A percentile compares a stretch with the other conserved stretches of the same genome.
These are phyloP conservation scores for Phacellophora camtschatica DNA, from an alignment of 30 jellyfish, hydroid and myxozoan species.

Conservation along the genomic window DNA sequence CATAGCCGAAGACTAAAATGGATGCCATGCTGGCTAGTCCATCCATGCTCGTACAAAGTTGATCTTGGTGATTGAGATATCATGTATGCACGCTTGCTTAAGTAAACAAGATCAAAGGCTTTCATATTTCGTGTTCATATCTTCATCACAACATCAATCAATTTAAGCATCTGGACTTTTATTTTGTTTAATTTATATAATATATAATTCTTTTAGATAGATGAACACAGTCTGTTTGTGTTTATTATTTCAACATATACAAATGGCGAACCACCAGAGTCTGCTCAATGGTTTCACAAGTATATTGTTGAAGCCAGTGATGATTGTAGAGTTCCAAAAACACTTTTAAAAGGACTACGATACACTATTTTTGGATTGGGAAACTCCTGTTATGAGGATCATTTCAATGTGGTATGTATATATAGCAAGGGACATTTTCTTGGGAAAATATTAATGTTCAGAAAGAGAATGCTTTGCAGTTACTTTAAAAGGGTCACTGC, in stretches of 20 bases:
- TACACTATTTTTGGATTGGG: constrained; percentile 97
- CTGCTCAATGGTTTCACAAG: constrained; percentile 84
- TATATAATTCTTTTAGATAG: constrained; percentile 40
- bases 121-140: too few species aligned
- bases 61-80: too few species aligned
- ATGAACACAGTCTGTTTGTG: constrained; percentile 1
- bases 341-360: constrained; percentile 66
- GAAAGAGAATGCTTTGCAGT: too few species aligned
- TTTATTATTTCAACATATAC: constrained; percentile 87
- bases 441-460: too few species aligned
- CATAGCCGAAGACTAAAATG: too few species aligned
- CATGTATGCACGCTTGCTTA: too few species aligned
- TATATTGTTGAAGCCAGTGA: constrained; percentile 79
- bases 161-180: background rate
- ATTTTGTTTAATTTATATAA: background rate
- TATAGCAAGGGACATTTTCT: too few species aligned
- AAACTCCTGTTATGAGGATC: constrained; percentile 78
- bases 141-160: too few species aligned
- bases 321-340: constrained; percentile 93
- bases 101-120: too few species aligned
- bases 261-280: constrained; percentile 86
- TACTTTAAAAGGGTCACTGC: too few species aligned
- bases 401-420: constrained; percentile 90
- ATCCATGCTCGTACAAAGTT: too few species aligned
- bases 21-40: too few species aligned